Percentiles rank a stretch among this genome's conserved stretches.
These are phyloP conservation scores for Drosophila nr. fundita DNA, from an alignment of 2,888 invertebrate species.

Conservation along the genomic window DNA sequence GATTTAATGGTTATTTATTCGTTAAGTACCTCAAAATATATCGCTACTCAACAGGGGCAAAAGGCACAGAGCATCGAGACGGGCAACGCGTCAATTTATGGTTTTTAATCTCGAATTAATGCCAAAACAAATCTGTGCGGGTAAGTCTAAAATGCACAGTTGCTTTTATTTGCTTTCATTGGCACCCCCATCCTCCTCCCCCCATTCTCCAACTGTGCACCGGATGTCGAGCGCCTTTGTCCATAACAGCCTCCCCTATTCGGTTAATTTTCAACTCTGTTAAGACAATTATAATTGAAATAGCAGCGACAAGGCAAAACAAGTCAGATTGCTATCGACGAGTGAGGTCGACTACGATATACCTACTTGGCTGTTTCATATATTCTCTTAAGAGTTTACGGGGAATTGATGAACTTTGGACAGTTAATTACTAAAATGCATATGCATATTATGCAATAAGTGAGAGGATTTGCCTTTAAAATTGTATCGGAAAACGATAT, in stretches of 20 bases:
- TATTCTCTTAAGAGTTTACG: neutral
- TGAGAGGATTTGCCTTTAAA: neutral
- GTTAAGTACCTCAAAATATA: slow-evolving; percentile 47
- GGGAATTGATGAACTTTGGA: neutral
- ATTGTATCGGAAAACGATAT: neutral
- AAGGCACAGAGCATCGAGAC: slow-evolving; percentile 8
- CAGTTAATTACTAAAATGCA: neutral
- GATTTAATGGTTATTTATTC: slow-evolving; percentile 37
- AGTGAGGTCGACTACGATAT: neutral
- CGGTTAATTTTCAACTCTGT: slow-evolving; percentile 58
- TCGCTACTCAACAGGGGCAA: slow-evolving; percentile 27
- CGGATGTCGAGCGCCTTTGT: slow-evolving; percentile 60
- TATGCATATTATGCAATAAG: neutral
- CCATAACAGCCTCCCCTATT: slow-evolving; percentile 55
- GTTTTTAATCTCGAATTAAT: slow-evolving; percentile 70
- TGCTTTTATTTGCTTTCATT: slow-evolving; percentile 59
- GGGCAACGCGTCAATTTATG: slow-evolving; percentile 39
- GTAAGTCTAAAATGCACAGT: slow-evolving; percentile 38
- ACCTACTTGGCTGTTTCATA: neutral
- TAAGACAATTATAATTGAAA: slow-evolving; percentile 74
- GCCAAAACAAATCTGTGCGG: slow-evolving; percentile 72
- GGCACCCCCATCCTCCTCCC: neutral
- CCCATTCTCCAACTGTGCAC: slow-evolving; percentile 16
- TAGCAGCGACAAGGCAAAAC: slow-evolving; percentile 19
- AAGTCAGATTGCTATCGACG: neutral